Percentiles rank a stretch among this genome's conserved stretches.
phyloP scores from a whole-genome alignment of 2,797 vertebrate genomes.

The Tenualosa ilisha region DNA sequence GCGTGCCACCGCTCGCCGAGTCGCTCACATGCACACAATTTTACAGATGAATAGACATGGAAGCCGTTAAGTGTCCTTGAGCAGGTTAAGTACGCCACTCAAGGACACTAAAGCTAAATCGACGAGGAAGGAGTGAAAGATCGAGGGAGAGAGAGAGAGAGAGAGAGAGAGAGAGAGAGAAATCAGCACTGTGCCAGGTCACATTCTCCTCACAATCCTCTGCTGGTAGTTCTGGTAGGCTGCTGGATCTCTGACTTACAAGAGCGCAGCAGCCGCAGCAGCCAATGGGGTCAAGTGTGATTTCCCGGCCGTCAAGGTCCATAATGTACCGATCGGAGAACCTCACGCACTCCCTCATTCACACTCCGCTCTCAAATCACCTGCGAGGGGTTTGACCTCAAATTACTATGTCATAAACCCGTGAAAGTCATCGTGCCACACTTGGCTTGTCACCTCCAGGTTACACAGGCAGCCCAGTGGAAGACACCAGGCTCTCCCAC shows the following conservation, averaged over 20 bases:
- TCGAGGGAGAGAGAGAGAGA: neutral
- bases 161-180: neutral
- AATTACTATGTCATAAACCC: slow-evolving; percentile 10
- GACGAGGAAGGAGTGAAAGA: neutral
- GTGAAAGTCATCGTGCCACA: slow-evolving; percentile 1
- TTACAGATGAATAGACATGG: slow-evolving; percentile 17
- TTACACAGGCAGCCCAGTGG: neutral
- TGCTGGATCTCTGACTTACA: slow-evolving; percentile 2
- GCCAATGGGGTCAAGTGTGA: slow-evolving; percentile 12
- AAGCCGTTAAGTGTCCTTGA: slow-evolving; percentile 16
- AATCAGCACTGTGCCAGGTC: neutral
- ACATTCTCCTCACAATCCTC: neutral
- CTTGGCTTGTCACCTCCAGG: slow-evolving; percentile 4
- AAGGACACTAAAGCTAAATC: slow-evolving; percentile 23
- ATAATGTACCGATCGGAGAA: neutral
- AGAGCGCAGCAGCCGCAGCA: neutral
- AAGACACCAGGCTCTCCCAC: neutral
- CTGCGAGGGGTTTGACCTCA: neutral
- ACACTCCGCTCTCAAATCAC: neutral
- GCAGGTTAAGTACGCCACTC: slow-evolving; percentile 13
- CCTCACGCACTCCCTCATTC: neutral
- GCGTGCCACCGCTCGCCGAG: neutral
- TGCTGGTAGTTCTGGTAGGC: neutral
- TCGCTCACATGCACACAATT: slow-evolving; percentile 10
- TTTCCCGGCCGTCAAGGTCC: neutral